Conservation (phyloP, 2,888 invertebrate species). For the Campoplex capitator region DNA sequence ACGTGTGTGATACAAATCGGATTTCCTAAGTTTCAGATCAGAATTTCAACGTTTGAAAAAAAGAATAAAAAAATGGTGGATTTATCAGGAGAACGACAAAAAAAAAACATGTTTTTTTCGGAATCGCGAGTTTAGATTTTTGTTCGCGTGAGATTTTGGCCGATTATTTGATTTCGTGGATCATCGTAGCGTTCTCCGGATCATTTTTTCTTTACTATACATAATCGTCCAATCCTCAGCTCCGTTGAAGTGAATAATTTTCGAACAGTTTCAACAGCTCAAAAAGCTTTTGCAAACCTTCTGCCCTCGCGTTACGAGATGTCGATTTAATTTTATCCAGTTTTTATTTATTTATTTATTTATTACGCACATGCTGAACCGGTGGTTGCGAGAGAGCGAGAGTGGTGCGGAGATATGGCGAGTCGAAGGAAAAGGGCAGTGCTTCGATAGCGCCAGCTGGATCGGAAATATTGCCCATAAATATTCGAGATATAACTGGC, state of each 20-base stretch:
- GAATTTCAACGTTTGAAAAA: not conserved
- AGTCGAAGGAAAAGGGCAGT: slow-evolving; percentile 47
- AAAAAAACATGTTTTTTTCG: slow-evolving; percentile 63
- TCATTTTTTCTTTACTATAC: not conserved
- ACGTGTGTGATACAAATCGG: slow-evolving; percentile 18
- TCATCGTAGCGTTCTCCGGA: not conserved
- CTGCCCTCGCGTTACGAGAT: slow-evolving; percentile 77
- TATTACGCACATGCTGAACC: slow-evolving; percentile 84
- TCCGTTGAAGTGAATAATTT: slow-evolving; percentile 75
- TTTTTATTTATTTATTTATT: slow-evolving; percentile 73
- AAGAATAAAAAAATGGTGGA: slow-evolving; percentile 35
- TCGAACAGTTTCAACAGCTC: slow-evolving; percentile 81
- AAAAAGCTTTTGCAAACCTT: slow-evolving; percentile 67
- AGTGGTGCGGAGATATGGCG: not conserved
- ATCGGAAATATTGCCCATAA: slow-evolving; percentile 85
- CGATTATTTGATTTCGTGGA: not conserved
- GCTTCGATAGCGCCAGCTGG: slow-evolving; percentile 84
- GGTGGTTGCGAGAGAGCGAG: slow-evolving; percentile 76
- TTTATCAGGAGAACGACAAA: not conserved
- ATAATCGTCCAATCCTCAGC: slow-evolving; percentile 17
- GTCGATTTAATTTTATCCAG: slow-evolving; percentile 84
- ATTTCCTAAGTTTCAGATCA: slow-evolving; percentile 15
- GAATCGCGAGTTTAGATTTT: not conserved
- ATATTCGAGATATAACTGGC: slow-evolving; percentile 82
- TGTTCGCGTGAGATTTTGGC: not conserved